Evolutionary conservation across 1,140 invertebrate species (phyloP).

Genomic region (Oncopodura yosiiana): DNA sequence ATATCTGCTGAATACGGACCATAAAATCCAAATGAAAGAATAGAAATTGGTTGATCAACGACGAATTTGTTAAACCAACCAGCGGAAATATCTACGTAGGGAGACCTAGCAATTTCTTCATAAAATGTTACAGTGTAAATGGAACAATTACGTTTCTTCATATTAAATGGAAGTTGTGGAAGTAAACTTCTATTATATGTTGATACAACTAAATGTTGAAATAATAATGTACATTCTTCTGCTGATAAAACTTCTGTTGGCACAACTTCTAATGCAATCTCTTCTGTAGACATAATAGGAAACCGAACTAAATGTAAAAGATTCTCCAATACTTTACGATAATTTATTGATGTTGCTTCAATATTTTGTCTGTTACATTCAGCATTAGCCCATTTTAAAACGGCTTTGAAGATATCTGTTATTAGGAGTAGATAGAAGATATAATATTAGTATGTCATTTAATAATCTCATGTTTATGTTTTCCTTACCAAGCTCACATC

Average conservation of each 20-base stretch:
- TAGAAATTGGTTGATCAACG: conserved; percentile 21
- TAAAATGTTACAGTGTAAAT: conserved; percentile 19
- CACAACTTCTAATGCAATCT: conserved; percentile 19
- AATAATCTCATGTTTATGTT: conserved; percentile 10
- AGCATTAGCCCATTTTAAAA: conserved; percentile 14
- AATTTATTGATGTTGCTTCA: conserved; percentile 1
- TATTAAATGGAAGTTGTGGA: conserved; percentile 6
- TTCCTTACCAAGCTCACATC: conserved; percentile 10
- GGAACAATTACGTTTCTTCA: conserved; percentile 13
- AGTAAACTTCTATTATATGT: conserved; percentile 9
- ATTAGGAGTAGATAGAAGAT: no score
- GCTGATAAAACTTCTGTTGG: conserved; percentile 9
- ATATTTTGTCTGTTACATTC: conserved; percentile 10
- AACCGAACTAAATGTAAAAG: conserved; percentile 7
- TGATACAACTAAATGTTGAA: conserved; percentile 20
- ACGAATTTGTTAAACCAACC: conserved; percentile 25
- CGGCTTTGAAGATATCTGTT: no score
- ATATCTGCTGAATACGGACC: conserved; percentile 11
- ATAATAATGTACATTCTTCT: conserved; percentile 19
- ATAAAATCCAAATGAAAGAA: conserved; percentile 24
- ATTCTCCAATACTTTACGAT: neutral
- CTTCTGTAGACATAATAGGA: conserved; percentile 14
- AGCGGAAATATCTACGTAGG: conserved; percentile 19
- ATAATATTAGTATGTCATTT: no score
- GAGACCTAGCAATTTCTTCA: conserved; percentile 12